Percentiles rank a stretch among this genome's conserved stretches.
Conservation (phyloP, 2,113 vertebrate genomes). For the Dascyllus trimaculatus region DNA sequence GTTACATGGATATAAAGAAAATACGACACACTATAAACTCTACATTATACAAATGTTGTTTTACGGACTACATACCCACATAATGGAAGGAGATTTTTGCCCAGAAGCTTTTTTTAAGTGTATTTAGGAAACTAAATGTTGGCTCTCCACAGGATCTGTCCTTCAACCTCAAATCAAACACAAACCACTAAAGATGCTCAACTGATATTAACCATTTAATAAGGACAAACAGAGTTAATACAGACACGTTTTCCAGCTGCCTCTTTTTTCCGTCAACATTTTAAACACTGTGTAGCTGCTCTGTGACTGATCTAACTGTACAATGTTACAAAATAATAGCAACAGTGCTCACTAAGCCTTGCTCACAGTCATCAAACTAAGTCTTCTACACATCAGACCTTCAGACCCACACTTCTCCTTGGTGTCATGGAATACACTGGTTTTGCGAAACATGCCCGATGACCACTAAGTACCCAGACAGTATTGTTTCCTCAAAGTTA, state of each 20-base stretch:
- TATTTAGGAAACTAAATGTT: too few species aligned
- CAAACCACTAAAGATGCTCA: neutral
- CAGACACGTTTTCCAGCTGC: neutral
- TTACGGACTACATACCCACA: neutral
- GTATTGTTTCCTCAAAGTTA: slow-evolving; percentile 1
- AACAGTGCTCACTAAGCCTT: neutral
- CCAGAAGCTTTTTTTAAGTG: neutral
- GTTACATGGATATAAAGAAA: neutral
- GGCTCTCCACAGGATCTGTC: neutral
- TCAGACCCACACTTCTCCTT: slow-evolving; percentile 2
- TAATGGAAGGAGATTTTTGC: neutral
- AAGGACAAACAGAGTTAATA: neutral
- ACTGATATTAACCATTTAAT: neutral
- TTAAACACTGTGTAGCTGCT: neutral
- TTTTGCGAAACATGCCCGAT: neutral
- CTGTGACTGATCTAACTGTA: neutral
- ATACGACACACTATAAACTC: neutral
- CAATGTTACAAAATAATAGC: neutral
- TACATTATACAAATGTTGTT: neutral
- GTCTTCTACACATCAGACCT: neutral
- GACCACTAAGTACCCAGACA: neutral
- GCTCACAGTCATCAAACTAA: neutral
- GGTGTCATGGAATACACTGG: neutral
- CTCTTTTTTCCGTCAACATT: neutral
- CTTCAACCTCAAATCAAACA: neutral